phyloP scores from a whole-genome alignment of 1,140 invertebrate species.

The Aphelinus atriplicis region DNA sequence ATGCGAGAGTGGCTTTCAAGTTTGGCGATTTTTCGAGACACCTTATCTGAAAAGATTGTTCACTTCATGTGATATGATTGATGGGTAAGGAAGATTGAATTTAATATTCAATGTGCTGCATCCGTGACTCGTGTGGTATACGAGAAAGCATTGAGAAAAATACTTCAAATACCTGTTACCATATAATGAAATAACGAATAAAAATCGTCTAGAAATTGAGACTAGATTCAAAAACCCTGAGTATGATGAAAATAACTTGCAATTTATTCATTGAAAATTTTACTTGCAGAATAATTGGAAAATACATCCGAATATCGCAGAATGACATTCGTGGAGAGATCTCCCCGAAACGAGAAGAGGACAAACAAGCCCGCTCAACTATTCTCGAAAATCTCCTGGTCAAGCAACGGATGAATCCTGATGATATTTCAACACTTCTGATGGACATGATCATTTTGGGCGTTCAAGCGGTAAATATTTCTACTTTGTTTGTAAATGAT shows the following conservation, averaged over 20 bases:
- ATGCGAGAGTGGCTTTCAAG: constrained; percentile 72
- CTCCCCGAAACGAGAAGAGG: constrained; percentile 5
- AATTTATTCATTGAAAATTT: constrained; percentile 33
- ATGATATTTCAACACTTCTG: constrained; percentile 71
- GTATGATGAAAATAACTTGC: too few relatives aligned
- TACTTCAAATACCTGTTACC: too few relatives aligned
- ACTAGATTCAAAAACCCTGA: too few relatives aligned
- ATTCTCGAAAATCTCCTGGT: constrained; percentile 66
- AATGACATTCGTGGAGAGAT: constrained; percentile 43
- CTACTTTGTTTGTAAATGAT: neutral
- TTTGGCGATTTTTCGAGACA: constrained; percentile 76
- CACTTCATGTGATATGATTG: constrained; percentile 69
- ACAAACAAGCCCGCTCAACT: constrained; percentile 52
- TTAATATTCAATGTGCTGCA: neutral
- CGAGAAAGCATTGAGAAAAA: too few relatives aligned
- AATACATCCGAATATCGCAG: constrained; percentile 56
- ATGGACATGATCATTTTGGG: constrained; percentile 74
- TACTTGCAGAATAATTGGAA: constrained; percentile 59
- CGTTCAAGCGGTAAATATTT: constrained; percentile 66
- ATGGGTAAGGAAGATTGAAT: constrained; percentile 61
- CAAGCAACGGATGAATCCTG: constrained; percentile 67
- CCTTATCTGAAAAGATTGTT: constrained; percentile 69
- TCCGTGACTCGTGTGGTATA: too few relatives aligned
- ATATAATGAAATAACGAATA: too few relatives aligned
- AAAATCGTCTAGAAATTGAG: too few relatives aligned